Percentiles rank a stretch among this genome's conserved stretches.
These are phyloP conservation scores for Sebastes umbrosus DNA, from an alignment of 2,797 vertebrate genomes.

Conservation along the genomic window DNA sequence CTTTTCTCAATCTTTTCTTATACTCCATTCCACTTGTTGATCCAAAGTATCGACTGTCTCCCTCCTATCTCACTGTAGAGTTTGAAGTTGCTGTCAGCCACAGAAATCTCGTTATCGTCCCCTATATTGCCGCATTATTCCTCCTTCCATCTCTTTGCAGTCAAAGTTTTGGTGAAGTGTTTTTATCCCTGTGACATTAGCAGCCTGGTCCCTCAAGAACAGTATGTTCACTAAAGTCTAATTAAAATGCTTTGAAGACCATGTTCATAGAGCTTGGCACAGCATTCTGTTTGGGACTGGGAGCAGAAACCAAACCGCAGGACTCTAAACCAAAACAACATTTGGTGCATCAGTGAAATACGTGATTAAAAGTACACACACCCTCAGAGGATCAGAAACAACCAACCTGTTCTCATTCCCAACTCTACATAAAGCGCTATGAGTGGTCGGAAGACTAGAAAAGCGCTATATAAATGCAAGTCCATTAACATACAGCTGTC, in stretches of 20 bases:
- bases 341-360: neutral
- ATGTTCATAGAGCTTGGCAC: conserved; percentile 44
- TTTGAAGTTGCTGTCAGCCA: neutral
- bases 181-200: conserved; percentile 5
- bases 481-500: too few species aligned
- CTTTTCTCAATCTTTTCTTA: neutral
- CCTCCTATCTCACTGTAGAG: neutral
- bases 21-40: neutral
- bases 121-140: neutral
- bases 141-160: neutral
- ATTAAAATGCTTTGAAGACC: conserved; percentile 54
- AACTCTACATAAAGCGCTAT: too few species aligned
- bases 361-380: conserved; percentile 31
- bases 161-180: conserved; percentile 2
- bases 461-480: too few species aligned
- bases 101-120: neutral
- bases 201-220: conserved; percentile 21
- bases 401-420: neutral
- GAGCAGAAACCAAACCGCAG: conserved; percentile 37
- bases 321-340: conserved; percentile 8
- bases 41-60: neutral
- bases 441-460: too few species aligned
- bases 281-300: conserved; percentile 67
- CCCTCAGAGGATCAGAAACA: conserved; percentile 16
- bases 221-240: conserved; percentile 37